Evolutionary conservation across 92 coral and sea anemone genomes (phyloP), one percentile per base, ranked within the genome.

Genomic region (Plumapathes pennacea): DNA sequence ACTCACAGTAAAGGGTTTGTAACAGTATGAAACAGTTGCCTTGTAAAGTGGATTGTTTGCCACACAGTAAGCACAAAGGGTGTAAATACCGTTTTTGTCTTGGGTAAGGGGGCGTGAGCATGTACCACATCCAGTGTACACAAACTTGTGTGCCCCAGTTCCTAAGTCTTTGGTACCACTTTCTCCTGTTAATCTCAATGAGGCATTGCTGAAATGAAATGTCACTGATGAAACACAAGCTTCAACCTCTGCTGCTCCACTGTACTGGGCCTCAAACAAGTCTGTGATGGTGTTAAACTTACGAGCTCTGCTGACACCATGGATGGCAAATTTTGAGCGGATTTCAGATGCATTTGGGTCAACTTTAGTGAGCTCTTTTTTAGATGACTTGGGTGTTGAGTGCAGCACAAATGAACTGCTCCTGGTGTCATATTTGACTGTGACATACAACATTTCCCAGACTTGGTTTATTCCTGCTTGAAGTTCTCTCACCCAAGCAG

Each of bases 361-460:
- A 22, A 72, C 61, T n/a, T 39, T 23, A 10, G 60, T 20, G 11
- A 83, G 72, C 46, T 68, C 83, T 46, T 49, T 53, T 51, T 73
- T 88, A 23, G 92, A 87, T 5, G 97, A 88, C 41, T 72, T 82
- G 4, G 96, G 89, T 15, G 91, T 83, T 2, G 96, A 79, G 67
- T 84, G 92, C 10, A 91, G 77, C 0, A 47, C 37, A 9, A 67
- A 25, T 3, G 63, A 41, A 2, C 86, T 84, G 50, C 67, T 43
- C 1, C 48, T 55, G 7, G 50, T 19, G 76, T 57, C 62, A 63
- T 54, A 61, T 64, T 87, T 82, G 10, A 73, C 97, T 22, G 82
- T 58, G 14, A 91, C 80, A 62, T 57, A 91, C 56, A 58, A 61
- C 32, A 91, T 72, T 51, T 84, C 88, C 92, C 96, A 91, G 11